These are phyloP conservation scores for Leucoraja erinaceus DNA, from an alignment of 2,113 vertebrate genomes.

Conservation along the genomic window DNA sequence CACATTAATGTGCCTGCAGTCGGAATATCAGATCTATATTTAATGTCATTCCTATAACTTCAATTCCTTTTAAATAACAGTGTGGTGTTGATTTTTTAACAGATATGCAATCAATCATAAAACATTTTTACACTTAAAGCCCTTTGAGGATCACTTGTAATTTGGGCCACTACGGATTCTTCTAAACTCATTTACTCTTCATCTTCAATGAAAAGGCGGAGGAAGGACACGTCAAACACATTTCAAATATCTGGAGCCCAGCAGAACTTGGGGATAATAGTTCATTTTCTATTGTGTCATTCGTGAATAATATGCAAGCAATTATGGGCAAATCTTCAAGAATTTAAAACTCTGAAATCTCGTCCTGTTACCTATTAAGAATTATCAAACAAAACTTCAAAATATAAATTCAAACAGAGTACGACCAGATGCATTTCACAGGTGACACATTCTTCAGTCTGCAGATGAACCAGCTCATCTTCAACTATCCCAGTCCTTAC, in stretches of 20 bases:
- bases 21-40: neutral
- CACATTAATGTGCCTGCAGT: neutral
- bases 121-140: neutral
- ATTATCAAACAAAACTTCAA: neutral
- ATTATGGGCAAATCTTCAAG: neutral
- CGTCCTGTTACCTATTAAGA: neutral
- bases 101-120: neutral
- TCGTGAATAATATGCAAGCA: neutral
- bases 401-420: neutral
- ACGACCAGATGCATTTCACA: neutral
- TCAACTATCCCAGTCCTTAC: neutral
- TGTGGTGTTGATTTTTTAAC: neutral
- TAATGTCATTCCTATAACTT: neutral
- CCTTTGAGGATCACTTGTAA: neutral
- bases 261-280: neutral
- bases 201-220: neutral
- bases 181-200: neutral
- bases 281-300: neutral
- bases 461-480: neutral
- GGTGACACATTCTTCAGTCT: neutral
- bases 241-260: neutral
- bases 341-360: neutral
- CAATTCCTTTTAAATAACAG: neutral
- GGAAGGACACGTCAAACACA: neutral
- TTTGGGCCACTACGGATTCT: neutral